Percentiles rank a stretch among this genome's conserved stretches.
These are phyloP conservation scores for Hucho hucho DNA, from an alignment of 2,113 vertebrate genomes.

Conservation along the genomic window DNA sequence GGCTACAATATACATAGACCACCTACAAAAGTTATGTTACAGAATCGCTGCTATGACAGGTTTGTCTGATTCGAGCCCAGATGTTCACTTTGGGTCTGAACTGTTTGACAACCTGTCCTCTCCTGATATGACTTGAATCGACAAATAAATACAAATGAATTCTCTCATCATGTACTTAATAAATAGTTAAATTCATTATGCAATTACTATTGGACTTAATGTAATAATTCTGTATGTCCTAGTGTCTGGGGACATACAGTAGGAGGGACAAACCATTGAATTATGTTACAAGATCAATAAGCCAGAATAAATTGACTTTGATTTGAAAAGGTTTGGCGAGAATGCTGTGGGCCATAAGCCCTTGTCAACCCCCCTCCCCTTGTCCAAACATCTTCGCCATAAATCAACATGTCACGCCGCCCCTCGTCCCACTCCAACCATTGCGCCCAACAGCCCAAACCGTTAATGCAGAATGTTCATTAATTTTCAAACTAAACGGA, in stretches of 20 bases:
- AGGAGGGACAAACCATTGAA: not conserved
- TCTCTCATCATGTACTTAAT: not conserved
- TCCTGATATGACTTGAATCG: not conserved
- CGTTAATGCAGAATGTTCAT: conserved; percentile 57
- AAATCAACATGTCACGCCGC: not conserved
- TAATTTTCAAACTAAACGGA: conserved; percentile 62
- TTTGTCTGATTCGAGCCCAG: not conserved
- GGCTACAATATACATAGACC: no score
- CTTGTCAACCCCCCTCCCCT: not conserved
- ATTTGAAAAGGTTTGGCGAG: not conserved
- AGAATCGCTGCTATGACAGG: not conserved
- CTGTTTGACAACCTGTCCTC: not conserved
- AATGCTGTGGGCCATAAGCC: not conserved
- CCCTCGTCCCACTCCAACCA: not conserved
- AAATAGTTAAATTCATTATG: not conserved
- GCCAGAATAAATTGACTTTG: not conserved
- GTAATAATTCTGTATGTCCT: not conserved
- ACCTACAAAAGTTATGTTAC: no score
- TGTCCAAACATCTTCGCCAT: not conserved
- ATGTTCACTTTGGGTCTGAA: not conserved
- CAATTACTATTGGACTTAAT: not conserved
- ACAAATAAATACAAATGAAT: not conserved
- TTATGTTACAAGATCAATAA: not conserved
- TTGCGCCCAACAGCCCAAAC: conserved; percentile 21
- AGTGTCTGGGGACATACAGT: not conserved